phyloP scores from a whole-genome alignment of 2,113 vertebrate genomes.

The Prolemur simus region DNA sequence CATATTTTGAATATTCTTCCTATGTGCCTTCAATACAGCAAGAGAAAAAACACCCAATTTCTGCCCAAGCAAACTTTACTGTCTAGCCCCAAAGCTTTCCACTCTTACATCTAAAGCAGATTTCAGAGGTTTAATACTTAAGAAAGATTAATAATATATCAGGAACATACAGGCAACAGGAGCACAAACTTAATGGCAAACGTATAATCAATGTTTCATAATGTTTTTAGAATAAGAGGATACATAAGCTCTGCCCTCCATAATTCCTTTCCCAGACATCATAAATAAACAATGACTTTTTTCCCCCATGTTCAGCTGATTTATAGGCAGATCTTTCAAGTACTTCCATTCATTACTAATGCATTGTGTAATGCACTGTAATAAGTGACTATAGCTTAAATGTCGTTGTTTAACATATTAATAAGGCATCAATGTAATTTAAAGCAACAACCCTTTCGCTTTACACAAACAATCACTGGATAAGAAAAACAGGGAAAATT shows the following conservation, averaged over 20 bases:
- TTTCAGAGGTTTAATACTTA: slow-evolving; percentile 35
- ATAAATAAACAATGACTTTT: slow-evolving; percentile 73
- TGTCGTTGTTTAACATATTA: slow-evolving; percentile 49
- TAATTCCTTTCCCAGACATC: slow-evolving; percentile 62
- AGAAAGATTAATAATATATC: slow-evolving; percentile 60
- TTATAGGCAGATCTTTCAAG: slow-evolving; percentile 68
- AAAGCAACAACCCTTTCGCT: slow-evolving; percentile 12
- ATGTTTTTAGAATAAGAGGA: slow-evolving; percentile 65
- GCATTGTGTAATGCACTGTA: slow-evolving; percentile 9
- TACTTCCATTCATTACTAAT: slow-evolving; percentile 55
- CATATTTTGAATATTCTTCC: background rate
- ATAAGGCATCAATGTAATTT: slow-evolving; percentile 54
- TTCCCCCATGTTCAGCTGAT: slow-evolving; percentile 31
- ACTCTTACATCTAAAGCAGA: background rate
- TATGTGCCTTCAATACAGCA: background rate
- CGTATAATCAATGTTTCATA: slow-evolving; percentile 74
- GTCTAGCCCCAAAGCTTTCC: background rate
- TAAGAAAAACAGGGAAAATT: background rate
- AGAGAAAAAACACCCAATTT: background rate
- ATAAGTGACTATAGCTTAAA: slow-evolving; percentile 45
- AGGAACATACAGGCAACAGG: slow-evolving; percentile 47
- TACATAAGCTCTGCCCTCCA: slow-evolving; percentile 2
- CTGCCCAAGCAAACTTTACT: background rate
- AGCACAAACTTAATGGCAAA: slow-evolving; percentile 59
- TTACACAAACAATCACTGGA: background rate